phyloP scores from a whole-genome alignment of 64 coral and sea anemone species.

The Pocillopora verrucosa region DNA sequence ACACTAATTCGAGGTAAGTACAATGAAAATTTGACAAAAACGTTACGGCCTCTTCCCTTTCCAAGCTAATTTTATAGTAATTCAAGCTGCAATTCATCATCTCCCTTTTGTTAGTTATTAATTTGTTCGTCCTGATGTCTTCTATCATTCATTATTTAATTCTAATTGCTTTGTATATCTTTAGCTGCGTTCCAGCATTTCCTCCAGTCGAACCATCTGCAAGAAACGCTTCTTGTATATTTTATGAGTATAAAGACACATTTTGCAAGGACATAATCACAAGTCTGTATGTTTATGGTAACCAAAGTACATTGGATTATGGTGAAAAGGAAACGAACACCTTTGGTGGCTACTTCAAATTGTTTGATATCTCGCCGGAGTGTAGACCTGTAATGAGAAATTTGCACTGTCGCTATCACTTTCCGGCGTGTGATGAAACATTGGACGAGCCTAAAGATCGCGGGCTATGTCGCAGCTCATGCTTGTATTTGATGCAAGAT shows the following conservation, averaged over 20 bases:
- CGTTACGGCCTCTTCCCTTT: background rate
- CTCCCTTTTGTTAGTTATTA: background rate
- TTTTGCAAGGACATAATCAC: background rate
- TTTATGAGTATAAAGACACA: background rate
- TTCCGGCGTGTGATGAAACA: background rate
- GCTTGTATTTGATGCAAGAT: background rate
- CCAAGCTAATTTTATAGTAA: background rate
- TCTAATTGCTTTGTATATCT: background rate
- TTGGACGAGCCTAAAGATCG: background rate
- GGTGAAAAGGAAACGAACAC: background rate
- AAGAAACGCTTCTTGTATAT: background rate
- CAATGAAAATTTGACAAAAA: background rate
- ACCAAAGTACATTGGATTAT: background rate
- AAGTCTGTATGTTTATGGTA: constrained; percentile 12
- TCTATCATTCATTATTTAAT: background rate
- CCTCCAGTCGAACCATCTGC: background rate
- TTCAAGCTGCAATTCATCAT: background rate
- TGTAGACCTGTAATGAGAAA: constrained; percentile 1
- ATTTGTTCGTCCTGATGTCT: background rate
- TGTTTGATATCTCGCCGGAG: background rate
- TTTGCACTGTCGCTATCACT: constrained; percentile 19
- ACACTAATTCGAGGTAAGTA: background rate
- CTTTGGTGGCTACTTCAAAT: background rate
- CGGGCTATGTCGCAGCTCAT: background rate
- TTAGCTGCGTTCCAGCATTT: background rate